Base-by-base conservation (phyloP, 1,140 invertebrate species). In the Cotesia glomerata region DNA sequence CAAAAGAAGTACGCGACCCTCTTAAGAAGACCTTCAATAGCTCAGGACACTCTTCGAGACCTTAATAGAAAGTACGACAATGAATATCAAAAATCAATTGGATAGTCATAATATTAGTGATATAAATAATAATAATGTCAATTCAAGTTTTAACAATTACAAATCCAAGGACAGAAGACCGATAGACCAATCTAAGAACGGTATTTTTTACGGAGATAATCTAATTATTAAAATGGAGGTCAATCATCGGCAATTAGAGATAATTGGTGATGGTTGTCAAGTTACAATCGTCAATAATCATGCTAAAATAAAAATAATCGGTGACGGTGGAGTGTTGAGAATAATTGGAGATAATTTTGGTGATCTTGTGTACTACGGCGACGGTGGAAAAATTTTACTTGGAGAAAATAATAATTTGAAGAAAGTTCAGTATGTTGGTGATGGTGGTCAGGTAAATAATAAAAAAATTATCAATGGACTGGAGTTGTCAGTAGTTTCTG, bases 261-360 rank as follows among this genome's bases (percentile, higher is more conserved):
- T 73, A 67, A 61, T 67, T 63, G 36, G 52, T 2, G 63, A 86
- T 59, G 84, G 84, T 3, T 85, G 84, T 52, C 71, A 56, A 45
- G 62, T 86, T 0, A 76, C 39, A 0, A n/a, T 86, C 39, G 18
- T 45, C 0, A 76, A 69, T 5, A 86, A 86, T 34, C 71, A 49
- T 1, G 84, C 83, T 0, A 76, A 68, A 7, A 73, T 86, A 2
- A 77, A 76, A 0, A 70, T 86, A 0, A 71, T 78, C 7, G 84
- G 84, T 0, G 84, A 86, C n/a, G 84, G 84, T 0, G 83, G 81
- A 34, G 39, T 75, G 0, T 32, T 86, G 45, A 76, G 69, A 13
- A 59, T 72, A 59, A 77, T 84, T 18, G 68, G 39, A 0, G 72
- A 72, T 1, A 86, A 85, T 58, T 32, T 71, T n/a, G 84, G 84